A percentile compares a stretch with the other conserved stretches of the same genome.
phyloP scores from a whole-genome alignment of 2,113 vertebrate genomes.

The Bujurquina vittata region DNA sequence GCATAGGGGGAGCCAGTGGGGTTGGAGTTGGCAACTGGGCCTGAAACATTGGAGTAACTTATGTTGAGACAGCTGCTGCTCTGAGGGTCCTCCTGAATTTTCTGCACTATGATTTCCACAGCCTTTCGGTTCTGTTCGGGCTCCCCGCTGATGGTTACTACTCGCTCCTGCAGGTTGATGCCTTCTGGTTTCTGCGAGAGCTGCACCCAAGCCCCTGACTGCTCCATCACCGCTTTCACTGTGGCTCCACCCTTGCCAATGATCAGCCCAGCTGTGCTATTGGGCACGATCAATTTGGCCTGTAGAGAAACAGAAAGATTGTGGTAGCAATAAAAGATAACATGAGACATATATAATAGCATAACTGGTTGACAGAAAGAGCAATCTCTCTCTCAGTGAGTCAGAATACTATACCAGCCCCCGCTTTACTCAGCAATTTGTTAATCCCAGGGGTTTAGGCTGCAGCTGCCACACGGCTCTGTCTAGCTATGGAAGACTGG shows the following conservation, averaged over 20 bases:
- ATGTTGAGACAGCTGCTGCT: constrained; percentile 97
- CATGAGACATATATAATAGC: constrained; percentile 27
- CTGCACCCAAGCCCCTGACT: constrained; percentile 95
- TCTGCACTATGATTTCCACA: constrained; percentile 93
- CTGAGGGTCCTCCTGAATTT: constrained; percentile 95
- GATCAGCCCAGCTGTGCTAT: constrained; percentile 94
- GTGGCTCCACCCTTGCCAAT: constrained; percentile 94
- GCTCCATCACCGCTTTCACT: constrained; percentile 94
- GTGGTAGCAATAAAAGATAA: constrained; percentile 49
- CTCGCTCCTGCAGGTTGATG: constrained; percentile 93
- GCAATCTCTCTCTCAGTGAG: constrained; percentile 61
- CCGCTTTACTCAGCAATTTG: constrained; percentile 80
- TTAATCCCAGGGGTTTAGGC: constrained; percentile 82
- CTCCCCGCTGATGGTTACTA: constrained; percentile 94
- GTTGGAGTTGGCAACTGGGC: constrained; percentile 95
- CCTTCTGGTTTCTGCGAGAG: constrained; percentile 95
- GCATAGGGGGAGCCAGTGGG: constrained; percentile 94
- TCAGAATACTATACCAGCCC: constrained; percentile 66
- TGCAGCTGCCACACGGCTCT: constrained; percentile 81
- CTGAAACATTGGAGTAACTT: constrained; percentile 92
- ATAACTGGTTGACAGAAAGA: constrained; percentile 51
- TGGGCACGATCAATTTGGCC: constrained; percentile 95
- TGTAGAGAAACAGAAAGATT: constrained; percentile 71
- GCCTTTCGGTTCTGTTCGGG: constrained; percentile 93
- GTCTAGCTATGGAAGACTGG: constrained; percentile 75